Conservation (phyloP, 2,888 invertebrate genomes). For the Miltochrista miniata region DNA sequence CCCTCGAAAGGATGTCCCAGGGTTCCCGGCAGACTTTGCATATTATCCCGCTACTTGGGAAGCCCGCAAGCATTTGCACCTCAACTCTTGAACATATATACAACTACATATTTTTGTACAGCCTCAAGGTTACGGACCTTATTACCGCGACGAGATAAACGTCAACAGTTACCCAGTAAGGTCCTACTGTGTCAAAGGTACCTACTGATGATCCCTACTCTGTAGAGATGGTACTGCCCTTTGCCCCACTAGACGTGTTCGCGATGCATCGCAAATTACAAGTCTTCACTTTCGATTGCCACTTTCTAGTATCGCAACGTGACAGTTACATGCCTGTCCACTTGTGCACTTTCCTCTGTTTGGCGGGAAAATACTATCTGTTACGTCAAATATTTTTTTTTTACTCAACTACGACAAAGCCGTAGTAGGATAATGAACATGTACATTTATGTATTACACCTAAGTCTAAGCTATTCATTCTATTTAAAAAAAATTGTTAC, state of each 20-base stretch:
- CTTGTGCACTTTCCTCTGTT: constrained; percentile 6
- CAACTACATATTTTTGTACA: neutral
- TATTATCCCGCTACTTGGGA: no score
- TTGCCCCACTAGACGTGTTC: constrained; percentile 29
- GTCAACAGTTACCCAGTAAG: no score
- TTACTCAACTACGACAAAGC: neutral
- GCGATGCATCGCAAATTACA: constrained; percentile 51
- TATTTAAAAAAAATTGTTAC: no score
- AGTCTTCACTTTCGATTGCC: constrained; percentile 57
- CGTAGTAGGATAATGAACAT: neutral
- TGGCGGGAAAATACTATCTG: constrained; percentile 2
- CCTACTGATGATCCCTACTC: no score
- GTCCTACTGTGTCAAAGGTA: no score
- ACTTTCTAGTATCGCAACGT: constrained; percentile 56
- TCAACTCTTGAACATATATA: neutral
- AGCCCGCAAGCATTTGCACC: no score
- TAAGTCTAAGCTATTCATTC: no score
- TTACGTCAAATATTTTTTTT: neutral
- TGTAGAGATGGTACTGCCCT: constrained; percentile 6
- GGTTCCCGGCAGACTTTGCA: no score
- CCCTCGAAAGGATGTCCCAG: no score
- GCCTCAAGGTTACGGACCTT: no score
- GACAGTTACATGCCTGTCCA: constrained; percentile 44
- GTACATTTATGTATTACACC: neutral
- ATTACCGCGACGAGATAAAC: no score